Evolutionary conservation across 2,797 vertebrate species (phyloP), one percentile per base, ranked within the genome.

Genomic region (Bovichtus diacanthus): DNA sequence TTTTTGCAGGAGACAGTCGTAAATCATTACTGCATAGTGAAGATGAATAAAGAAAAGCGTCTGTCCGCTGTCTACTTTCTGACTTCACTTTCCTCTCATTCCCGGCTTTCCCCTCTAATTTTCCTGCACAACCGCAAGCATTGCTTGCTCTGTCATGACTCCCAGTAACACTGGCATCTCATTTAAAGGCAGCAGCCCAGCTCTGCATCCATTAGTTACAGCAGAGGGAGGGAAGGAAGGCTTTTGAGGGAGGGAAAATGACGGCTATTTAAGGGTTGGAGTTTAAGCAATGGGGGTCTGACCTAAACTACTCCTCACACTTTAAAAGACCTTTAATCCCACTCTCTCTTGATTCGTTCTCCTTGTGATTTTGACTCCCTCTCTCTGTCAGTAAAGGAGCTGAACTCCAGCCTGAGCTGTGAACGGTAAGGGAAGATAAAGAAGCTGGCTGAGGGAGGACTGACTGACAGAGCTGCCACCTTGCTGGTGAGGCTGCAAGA

Each of bases 251-350:
- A 76, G 88, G 76, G 75, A 75, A 79, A 82, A 67, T 78, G 86
- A 86, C 53, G 75, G 82, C 88, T 93, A 88, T 93, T 91, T 93
- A 94, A 93, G 92, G 92, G 87, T 83, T 92, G 88, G 88, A 84
- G 90, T 91, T 83, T 74, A 91, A 88, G 88, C 83, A 84, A 80
- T 80, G 84, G 81, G 80, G 85, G 82, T 94, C 91, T 93, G 92
- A 92, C 92, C 88, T 82, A 88, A 94, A 81, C 90, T 46, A 80
- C 82, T 91, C 81, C 90, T 89, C 88, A 88, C 85, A 86, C 85
- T 92, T 91, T 89, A 87, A 90, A 91, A 91, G 87, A 91, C 77
- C 88, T 88, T 87, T 78, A 73, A 87, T 89, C 88, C 76, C 83
- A 80, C 87, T 76, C 79, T 71, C 74, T 61, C 82, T 13, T 74